Percentiles rank a stretch among this genome's conserved stretches.
phyloP scores from a whole-genome alignment of 2,888 invertebrate species.

The Xestia ashworthii region DNA sequence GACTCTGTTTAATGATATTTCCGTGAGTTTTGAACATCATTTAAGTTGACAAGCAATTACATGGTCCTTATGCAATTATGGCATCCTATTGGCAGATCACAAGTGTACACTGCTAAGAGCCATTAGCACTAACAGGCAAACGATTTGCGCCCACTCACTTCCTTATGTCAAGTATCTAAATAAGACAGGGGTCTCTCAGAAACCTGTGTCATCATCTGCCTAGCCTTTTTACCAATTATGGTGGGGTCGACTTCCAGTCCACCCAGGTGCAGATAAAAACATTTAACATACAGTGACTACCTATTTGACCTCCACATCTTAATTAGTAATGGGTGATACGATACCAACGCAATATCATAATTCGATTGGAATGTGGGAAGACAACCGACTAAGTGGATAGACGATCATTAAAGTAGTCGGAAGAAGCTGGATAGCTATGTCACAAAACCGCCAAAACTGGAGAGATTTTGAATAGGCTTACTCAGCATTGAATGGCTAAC shows the following conservation, averaged over 20 bases:
- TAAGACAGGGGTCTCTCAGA: not conserved
- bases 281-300: not conserved
- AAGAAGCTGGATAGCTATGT: too few relatives aligned
- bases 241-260: not conserved
- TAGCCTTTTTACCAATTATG: not conserved
- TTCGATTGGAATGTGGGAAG: too few relatives aligned
- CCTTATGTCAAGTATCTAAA: constrained; percentile 6
- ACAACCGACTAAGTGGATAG: too few relatives aligned
- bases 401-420: too few relatives aligned
- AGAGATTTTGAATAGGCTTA: too few relatives aligned
- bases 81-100: constrained; percentile 9
- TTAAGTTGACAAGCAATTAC: not conserved
- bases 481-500: too few relatives aligned
- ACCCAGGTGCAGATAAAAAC: not conserved
- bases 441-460: too few relatives aligned
- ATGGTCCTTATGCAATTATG: not conserved
- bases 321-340: not conserved
- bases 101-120: constrained; percentile 5
- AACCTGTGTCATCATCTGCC: not conserved
- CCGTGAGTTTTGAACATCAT: not conserved
- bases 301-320: not conserved
- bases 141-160: constrained; percentile 29
- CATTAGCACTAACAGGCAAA: constrained; percentile 3
- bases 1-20: not conserved
- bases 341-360: not conserved